Evolutionary conservation across 92 coral and sea anemone genomes (phyloP), one percentile per base, ranked within the genome.

Genomic region (Zoanthus gigantus): DNA sequence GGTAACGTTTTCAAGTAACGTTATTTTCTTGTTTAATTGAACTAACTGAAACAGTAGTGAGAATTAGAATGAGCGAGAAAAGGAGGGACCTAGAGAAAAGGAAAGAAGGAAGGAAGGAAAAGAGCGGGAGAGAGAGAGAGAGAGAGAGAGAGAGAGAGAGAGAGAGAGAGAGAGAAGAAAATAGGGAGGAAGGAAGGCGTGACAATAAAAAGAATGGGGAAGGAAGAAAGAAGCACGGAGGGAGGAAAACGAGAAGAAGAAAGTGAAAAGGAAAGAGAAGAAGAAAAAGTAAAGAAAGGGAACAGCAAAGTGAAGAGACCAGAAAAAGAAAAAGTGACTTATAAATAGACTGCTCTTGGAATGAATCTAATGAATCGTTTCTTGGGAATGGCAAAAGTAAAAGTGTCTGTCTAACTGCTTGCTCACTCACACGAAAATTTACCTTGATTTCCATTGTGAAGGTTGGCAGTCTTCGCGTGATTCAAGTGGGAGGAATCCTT

Each of bases 401-500:
- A 7, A 23, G 23, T 23, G 23, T 23, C 1, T 13, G 5, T 14
- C 67, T 13, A 60, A 2, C 5, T n/a, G 67, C 67, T 60, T n/a
- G 23, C 5, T 60, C n/a, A 60, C 5, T 23, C 16, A 60, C 23
- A 60, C 5, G 4, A 14, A 13, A 60, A 60, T 13, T 4, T 0
- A 60, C 23, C 13, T 14, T 60, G 23, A 60, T 60, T 60, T n/a
- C 5, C 23, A 23, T 7, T 60, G 67, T 60, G 67, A 78, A 95
- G 98, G 98, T 95, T 82, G 98, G 98, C 76, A 96, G 98, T 83
- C 90, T 90, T 29, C 95, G 97, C 31, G 98, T 96, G 60, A 87
- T 96, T 76, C 98, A 96, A 84, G 87, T 74, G 67, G 96, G 95
- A 5, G 98, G 93, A 18, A 63, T 96, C 37, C 78, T 95, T 10